Percentiles rank a stretch among this genome's conserved stretches.
Evolutionary conservation across 2,888 invertebrate genomes (phyloP).

Genomic region (Drosophila paranaensis): DNA sequence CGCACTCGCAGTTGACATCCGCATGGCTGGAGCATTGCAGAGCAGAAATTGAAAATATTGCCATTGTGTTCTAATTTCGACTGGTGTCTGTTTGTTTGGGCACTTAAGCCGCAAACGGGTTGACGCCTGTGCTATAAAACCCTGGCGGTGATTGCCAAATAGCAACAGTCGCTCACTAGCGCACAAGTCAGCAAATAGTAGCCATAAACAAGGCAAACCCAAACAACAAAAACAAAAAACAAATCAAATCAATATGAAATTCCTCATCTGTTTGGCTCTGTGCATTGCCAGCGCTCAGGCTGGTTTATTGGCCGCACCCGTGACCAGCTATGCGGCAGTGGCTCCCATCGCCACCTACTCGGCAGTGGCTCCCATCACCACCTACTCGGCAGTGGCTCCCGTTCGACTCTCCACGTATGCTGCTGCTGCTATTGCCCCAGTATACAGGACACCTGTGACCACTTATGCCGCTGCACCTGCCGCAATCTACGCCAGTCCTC

Average conservation of each 20-base stretch:
- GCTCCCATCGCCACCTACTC: slow-evolving; percentile 42
- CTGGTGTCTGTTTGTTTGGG: slow-evolving; percentile 3
- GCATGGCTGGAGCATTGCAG: slow-evolving; percentile 32
- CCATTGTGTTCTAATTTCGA: slow-evolving; percentile 45
- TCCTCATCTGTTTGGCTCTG: slow-evolving; percentile 38
- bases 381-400: slow-evolving; percentile 38
- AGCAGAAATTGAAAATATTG: slow-evolving; percentile 39
- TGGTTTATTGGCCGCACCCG: slow-evolving; percentile 38
- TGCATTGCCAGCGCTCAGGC: slow-evolving; percentile 44
- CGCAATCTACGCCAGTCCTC: slow-evolving; percentile 17
- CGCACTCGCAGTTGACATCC: slow-evolving; percentile 5
- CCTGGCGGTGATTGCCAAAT: slow-evolving; percentile 19
- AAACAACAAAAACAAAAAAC: slow-evolving; percentile 1
- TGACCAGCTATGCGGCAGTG: slow-evolving; percentile 42
- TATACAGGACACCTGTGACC: slow-evolving; percentile 40
- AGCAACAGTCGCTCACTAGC: slow-evolving; percentile 30
- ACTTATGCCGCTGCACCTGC: slow-evolving; percentile 36
- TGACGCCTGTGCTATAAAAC: slow-evolving; percentile 46
- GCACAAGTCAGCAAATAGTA: slow-evolving; percentile 17
- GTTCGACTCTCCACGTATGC: slow-evolving; percentile 18
- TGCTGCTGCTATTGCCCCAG: slow-evolving; percentile 7
- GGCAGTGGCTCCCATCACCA: slow-evolving; percentile 35
- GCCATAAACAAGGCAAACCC: background rate
- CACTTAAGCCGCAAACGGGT: slow-evolving; percentile 43
- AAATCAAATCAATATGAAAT: slow-evolving; percentile 45